Percentiles rank a stretch among this genome's conserved stretches.
phyloP scores from a whole-genome alignment of 2,797 vertebrate species.

The Columba guinea region DNA sequence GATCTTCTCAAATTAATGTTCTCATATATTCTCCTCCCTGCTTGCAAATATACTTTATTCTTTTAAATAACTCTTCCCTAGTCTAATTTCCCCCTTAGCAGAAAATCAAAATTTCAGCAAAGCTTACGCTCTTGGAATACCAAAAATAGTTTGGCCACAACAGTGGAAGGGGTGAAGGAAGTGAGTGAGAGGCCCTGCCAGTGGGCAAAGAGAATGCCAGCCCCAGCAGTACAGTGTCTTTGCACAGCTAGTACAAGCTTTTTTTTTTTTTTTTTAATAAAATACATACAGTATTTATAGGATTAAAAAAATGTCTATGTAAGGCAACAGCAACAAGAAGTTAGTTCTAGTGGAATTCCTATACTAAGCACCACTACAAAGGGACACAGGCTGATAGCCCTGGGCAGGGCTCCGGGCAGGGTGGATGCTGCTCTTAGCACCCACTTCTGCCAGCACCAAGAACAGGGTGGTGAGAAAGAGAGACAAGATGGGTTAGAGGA shows the following conservation, averaged over 20 bases:
- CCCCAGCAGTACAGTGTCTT: not conserved
- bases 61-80: constrained; percentile 11
- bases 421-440: not conserved
- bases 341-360: constrained; percentile 30
- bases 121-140: constrained; percentile 40
- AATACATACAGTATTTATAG: constrained; percentile 54
- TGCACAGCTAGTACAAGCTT: not conserved
- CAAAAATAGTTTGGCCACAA: constrained; percentile 51
- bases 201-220: not conserved
- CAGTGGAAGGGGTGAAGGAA: constrained; percentile 57
- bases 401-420: not conserved
- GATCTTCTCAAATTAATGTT: constrained; percentile 9
- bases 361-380: not conserved
- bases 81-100: constrained; percentile 18
- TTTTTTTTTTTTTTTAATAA: not conserved
- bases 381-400: not conserved
- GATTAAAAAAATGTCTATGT: constrained; percentile 51
- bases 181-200: constrained; percentile 7
- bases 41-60: constrained; percentile 21
- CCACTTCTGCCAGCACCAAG: not conserved
- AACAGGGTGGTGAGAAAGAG: not conserved
- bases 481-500: not conserved
- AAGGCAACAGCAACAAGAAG: constrained; percentile 47
- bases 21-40: not conserved
- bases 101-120: constrained; percentile 50